Evolutionary conservation across 2,888 invertebrate genomes (phyloP), one percentile per base, ranked within the genome.

Genomic region (Leucophenga montana): DNA sequence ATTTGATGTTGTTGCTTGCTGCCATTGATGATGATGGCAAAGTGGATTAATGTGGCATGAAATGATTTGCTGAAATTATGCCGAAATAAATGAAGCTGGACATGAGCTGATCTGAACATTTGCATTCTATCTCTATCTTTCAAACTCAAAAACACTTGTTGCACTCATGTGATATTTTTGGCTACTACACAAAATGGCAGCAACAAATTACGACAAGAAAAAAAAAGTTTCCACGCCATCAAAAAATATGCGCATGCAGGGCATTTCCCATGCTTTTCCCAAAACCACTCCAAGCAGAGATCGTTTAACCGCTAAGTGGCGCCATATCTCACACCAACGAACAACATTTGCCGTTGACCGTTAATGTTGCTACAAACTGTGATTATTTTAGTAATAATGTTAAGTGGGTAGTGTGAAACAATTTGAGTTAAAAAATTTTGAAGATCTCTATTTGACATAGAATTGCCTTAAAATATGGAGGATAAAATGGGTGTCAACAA

Each of bases 221-320:
- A 14, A 8, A 16, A 31, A 11, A 14, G 13, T n/a, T 3, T 31
- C 31, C 20, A 27, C 59, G 8, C 31, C 59, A 39, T 48, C 39
- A 39, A 22, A 20, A 22, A 73, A 69, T 70, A 20, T 75, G 59
- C 72, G 77, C 78, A 78, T 75, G 75, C 79, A 78, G 82, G 84
- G 82, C 82, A 82, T 75, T 82, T 82, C 82, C 84, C 82, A 82
- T 79, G 82, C 69, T 74, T 84, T 82, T 84, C 82, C 80, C 82
- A 83, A 84, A 83, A 78, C 82, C 31, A 31, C 16, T 53, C 16
- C 14, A 48, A 48, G 48, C 13, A 9, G 53, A 16, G 53, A 53
- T 3, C 53, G 16, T n/a, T 53, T 14, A 53, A 57, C 27, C 57
- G 31, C 27, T 57, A 57, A 57, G 57, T 57, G 31, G 20, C 57